Conservation (phyloP, 2,888 invertebrate genomes). For the Mylabris sibirica region DNA sequence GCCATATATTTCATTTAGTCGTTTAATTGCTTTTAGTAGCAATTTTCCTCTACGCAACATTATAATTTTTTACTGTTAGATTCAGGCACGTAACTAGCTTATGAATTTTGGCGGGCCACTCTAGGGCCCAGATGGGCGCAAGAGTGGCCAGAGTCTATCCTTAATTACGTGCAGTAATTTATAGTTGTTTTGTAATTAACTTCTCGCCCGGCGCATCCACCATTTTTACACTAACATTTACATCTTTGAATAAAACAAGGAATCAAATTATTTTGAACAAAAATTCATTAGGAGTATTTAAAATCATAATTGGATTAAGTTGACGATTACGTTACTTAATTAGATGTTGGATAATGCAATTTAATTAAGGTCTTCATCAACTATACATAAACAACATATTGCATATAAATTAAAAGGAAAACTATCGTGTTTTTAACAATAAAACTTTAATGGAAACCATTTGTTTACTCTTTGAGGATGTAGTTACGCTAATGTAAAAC, state of each 20-base stretch:
- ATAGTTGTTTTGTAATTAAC: too few relatives aligned
- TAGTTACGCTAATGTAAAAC: not conserved
- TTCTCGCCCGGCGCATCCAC: constrained; percentile 6
- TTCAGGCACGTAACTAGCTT: too few relatives aligned
- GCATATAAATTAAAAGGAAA: not conserved
- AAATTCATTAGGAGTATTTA: not conserved
- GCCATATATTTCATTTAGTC: constrained; percentile 6
- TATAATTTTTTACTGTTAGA: not conserved
- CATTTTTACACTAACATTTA: not conserved
- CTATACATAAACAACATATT: not conserved
- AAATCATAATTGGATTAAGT: not conserved
- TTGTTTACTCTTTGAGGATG: not conserved
- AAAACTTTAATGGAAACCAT: not conserved
- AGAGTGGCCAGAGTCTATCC: too few relatives aligned
- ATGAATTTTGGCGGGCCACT: too few relatives aligned
- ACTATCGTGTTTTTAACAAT: not conserved
- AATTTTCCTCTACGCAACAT: not conserved
- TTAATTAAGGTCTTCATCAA: not conserved
- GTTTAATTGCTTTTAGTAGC: constrained; percentile 8
- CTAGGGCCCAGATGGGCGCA: too few relatives aligned
- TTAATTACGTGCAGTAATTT: too few relatives aligned
- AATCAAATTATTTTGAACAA: not conserved
- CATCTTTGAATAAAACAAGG: too few relatives aligned
- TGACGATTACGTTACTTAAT: not conserved
- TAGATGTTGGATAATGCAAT: not conserved